Evolutionary conservation across 2,113 vertebrate genomes (phyloP), one percentile per base, ranked within the genome.

Genomic region (Rana temporaria): DNA sequence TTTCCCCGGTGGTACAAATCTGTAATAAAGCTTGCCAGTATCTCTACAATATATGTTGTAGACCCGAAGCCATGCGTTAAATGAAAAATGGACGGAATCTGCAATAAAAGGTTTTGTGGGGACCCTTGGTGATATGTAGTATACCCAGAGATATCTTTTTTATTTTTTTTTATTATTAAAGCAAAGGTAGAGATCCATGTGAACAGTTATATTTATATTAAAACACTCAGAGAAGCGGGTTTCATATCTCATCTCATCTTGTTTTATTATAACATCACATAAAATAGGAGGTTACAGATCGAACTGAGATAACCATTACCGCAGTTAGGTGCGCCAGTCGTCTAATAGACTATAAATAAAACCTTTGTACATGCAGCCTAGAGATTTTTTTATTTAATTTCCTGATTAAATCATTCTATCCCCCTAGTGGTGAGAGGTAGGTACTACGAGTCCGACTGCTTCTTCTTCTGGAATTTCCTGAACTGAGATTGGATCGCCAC

Each of bases 391-490:
- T 48, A 52, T 22, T 17, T 79, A 88, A 81, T 32, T 90, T 90
- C 85, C 87, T 2, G 83, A 87, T 69, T 48, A 86, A 89, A 84
- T 85, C 87, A 88, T 85, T 79, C 87, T 78, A 84, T 81, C 30
- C 53, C 70, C 59, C 79, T 70, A 83, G 62, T 16, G 24, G 62
- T 62, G 67, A 87, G 89, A 90, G 67, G 77, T 84, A 87, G 80
- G n/a, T 87, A 71, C 91, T 97, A 99, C 85, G 94, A 93, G 92
- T 95, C 79, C 81, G 63, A 89, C 88, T 82, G 93, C 91, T 98
- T 99, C 92, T 99, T 99, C 93, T 99, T 99, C 93, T 99, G 97
- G 93, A 97, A 99, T 92, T 98, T 99, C 89, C 98, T 98, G 94
- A 99, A 99, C 92, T 98, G 98, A 9, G 96, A 98, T 90, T 99